Evolutionary conservation across 1,140 invertebrate genomes (phyloP).

Genomic region (Drosophila nigromelanica): DNA sequence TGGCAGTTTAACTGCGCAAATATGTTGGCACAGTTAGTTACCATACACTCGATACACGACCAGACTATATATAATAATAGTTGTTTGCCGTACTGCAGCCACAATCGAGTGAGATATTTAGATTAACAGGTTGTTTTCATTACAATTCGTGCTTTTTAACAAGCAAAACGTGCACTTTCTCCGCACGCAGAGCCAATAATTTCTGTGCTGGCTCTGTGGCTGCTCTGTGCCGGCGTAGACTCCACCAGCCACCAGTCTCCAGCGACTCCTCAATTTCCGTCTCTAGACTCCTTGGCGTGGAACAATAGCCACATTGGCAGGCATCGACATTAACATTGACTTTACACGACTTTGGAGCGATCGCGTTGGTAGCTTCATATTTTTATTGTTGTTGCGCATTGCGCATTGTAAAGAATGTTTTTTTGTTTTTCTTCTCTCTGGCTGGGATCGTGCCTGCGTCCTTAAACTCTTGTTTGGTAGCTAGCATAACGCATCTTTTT

Average conservation of each 20-base stretch:
- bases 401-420: slow-evolving; percentile 76
- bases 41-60: slow-evolving; percentile 71
- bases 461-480: slow-evolving; percentile 60
- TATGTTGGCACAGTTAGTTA: slow-evolving; percentile 61
- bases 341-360: slow-evolving; percentile 79
- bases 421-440: slow-evolving; percentile 32
- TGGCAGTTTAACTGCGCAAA: slow-evolving; percentile 43
- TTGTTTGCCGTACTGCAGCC: slow-evolving; percentile 52
- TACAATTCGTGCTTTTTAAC: slow-evolving; percentile 83
- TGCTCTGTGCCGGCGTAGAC: slow-evolving; percentile 20
- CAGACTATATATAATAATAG: slow-evolving; percentile 82
- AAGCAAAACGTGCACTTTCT: slow-evolving; percentile 84
- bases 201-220: slow-evolving; percentile 51
- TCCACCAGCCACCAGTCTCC: background rate
- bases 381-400: slow-evolving; percentile 74
- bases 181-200: slow-evolving; percentile 83
- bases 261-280: slow-evolving; percentile 30
- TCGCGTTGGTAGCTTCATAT: slow-evolving; percentile 78
- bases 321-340: slow-evolving; percentile 83
- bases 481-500: slow-evolving; percentile 73
- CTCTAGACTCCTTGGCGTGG: slow-evolving; percentile 64
- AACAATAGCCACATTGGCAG: slow-evolving; percentile 71
- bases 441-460: slow-evolving; percentile 67
- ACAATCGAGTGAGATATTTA: slow-evolving; percentile 84
- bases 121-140: slow-evolving; percentile 84